Conservation (phyloP, 2,113 vertebrate genomes). For the Maccullochella peelii region DNA sequence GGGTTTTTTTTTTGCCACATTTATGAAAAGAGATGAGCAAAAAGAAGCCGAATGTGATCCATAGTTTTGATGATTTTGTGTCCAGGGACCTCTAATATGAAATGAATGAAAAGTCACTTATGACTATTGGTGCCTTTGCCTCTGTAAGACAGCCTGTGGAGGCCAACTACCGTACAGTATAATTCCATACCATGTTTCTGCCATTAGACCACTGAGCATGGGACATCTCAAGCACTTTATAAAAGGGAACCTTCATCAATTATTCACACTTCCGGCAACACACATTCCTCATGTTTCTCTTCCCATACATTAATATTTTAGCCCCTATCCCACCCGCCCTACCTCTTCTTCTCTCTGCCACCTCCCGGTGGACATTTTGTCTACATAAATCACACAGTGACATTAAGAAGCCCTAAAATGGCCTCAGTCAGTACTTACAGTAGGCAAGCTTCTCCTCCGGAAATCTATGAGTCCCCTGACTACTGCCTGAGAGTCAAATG, state of each 20-base stretch:
- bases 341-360: conserved; percentile 44
- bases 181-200: conserved; percentile 46
- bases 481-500: conserved; percentile 32
- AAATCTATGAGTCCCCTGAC: conserved; percentile 27
- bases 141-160: neutral
- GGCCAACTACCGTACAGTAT: neutral
- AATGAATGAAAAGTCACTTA: neutral
- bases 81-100: neutral
- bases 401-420: conserved; percentile 78
- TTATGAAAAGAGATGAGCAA: conserved; percentile 26
- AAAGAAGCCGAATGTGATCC: neutral
- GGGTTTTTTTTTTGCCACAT: neutral
- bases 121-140: conserved; percentile 11
- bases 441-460: neutral
- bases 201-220: conserved; percentile 59
- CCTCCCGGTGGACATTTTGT: conserved; percentile 76
- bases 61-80: neutral
- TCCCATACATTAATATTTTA: conserved; percentile 83
- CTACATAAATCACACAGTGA: conserved; percentile 77
- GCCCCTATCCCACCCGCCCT: conserved; percentile 1
- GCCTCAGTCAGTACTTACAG: conserved; percentile 66
- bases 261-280: conserved; percentile 78
- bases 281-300: conserved; percentile 76
- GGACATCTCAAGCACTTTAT: conserved; percentile 77
- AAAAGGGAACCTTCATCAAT: conserved; percentile 78